phyloP scores from a whole-genome alignment of 2,888 invertebrate species.

The Eristalinus aeneus region DNA sequence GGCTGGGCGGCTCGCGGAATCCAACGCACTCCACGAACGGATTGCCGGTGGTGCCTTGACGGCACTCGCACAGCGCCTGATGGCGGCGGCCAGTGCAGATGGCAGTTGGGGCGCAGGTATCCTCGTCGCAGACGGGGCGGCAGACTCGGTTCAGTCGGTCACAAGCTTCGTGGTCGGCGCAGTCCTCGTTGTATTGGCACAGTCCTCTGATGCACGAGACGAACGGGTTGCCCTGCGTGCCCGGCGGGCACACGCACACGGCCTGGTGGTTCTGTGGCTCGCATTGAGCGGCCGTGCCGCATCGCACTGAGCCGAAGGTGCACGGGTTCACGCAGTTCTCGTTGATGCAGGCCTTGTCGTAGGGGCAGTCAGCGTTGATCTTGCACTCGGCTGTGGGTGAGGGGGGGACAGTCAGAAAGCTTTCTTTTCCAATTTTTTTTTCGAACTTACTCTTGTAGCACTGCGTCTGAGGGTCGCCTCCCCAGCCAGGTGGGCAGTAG shows the following conservation, averaged over 20 bases:
- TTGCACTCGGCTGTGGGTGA: conserved; percentile 87
- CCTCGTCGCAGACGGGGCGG: conserved; percentile 90
- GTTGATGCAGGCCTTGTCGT: conserved; percentile 90
- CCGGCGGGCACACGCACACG: conserved; percentile 91
- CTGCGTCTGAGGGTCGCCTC: conserved; percentile 91
- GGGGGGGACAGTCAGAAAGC: too few species aligned
- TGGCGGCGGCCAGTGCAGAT: conserved; percentile 88
- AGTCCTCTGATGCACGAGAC: conserved; percentile 90
- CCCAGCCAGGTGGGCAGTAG: conserved; percentile 91
- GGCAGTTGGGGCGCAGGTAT: conserved; percentile 89
- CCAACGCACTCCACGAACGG: conserved; percentile 86
- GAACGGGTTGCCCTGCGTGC: conserved; percentile 91
- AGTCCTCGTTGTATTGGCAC: conserved; percentile 94
- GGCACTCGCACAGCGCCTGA: conserved; percentile 89
- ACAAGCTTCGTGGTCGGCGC: conserved; percentile 91
- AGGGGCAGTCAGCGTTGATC: conserved; percentile 90
- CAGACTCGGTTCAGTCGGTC: conserved; percentile 91
- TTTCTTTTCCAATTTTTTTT: too few species aligned
- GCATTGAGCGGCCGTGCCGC: conserved; percentile 91
- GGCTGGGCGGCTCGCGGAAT: conserved; percentile 79
- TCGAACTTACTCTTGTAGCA: conserved; percentile 95
- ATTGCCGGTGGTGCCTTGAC: conserved; percentile 88
- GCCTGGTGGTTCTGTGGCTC: conserved; percentile 88
- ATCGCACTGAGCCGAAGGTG: conserved; percentile 83
- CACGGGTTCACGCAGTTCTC: conserved; percentile 92